phyloP scores from a whole-genome alignment of 2,888 invertebrate species.

The Lumbricus terrestris region DNA sequence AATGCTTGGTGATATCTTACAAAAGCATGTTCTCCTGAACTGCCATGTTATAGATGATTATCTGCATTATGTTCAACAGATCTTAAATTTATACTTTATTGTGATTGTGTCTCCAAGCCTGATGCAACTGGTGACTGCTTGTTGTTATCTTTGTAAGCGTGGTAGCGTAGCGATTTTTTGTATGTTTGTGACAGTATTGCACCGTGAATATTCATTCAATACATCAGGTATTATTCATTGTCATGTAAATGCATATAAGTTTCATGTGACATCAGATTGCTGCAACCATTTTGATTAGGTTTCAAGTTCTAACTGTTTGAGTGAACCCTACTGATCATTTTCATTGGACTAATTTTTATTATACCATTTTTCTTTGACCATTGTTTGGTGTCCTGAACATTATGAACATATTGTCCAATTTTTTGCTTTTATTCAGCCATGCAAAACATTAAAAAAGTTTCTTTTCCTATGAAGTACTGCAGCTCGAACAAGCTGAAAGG shows the following conservation, averaged over 20 bases:
- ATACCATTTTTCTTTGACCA: neutral
- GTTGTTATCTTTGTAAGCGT: neutral
- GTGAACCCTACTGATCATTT: neutral
- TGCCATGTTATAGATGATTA: neutral
- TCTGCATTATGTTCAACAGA: neutral
- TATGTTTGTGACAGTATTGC: neutral
- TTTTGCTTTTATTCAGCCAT: neutral
- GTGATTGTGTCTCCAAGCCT: neutral
- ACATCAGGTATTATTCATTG: constrained; percentile 3
- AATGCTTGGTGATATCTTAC: neutral
- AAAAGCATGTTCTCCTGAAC: neutral
- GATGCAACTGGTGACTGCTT: neutral
- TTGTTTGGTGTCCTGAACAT: neutral
- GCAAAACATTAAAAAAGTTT: neutral
- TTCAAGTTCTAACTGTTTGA: neutral
- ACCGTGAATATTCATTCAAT: neutral
- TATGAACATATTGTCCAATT: neutral
- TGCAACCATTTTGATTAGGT: neutral
- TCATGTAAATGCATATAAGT: neutral
- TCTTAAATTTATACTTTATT: neutral
- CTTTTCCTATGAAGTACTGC: neutral
- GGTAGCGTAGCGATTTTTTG: neutral
- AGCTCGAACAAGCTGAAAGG: neutral
- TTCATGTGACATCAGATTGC: neutral
- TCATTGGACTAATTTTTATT: neutral